Percentiles rank a stretch among this genome's conserved stretches.
phyloP scores from a whole-genome alignment of 1,140 invertebrate species.

The Drosophila kepulauana region DNA sequence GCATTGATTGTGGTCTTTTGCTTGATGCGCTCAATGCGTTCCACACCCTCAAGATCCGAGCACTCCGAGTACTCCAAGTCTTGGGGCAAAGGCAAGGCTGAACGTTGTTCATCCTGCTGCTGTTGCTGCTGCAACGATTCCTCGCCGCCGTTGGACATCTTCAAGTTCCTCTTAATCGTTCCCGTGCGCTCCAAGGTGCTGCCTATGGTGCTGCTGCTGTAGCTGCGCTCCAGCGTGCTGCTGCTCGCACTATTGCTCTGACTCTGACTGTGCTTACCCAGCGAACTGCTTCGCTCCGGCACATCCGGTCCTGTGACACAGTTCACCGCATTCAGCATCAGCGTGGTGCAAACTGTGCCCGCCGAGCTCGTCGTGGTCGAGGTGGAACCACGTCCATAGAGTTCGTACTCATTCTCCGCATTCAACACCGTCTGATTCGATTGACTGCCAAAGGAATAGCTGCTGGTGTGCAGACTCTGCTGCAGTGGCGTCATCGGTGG shows the following conservation, averaged over 20 bases:
- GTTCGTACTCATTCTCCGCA: conserved; percentile 94
- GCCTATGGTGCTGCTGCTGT: conserved; percentile 86
- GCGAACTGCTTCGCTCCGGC: conserved; percentile 91
- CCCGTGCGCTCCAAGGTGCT: conserved; percentile 82
- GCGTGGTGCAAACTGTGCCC: conserved; percentile 93
- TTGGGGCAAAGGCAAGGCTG: conserved; percentile 48
- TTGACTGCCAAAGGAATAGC: conserved; percentile 86
- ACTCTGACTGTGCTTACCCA: conserved; percentile 86
- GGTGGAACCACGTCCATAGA: conserved; percentile 94
- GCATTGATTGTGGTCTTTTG: conserved; percentile 94
- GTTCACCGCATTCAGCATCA: conserved; percentile 85
- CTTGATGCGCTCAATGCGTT: conserved; percentile 93
- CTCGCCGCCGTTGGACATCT: conserved; percentile 36
- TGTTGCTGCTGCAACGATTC: conserved; percentile 39
- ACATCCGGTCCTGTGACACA: conserved; percentile 87
- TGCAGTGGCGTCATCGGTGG: conserved; percentile 88
- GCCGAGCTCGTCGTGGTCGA: conserved; percentile 95
- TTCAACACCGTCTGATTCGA: conserved; percentile 87
- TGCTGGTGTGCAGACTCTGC: conserved; percentile 86
- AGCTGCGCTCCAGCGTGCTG: conserved; percentile 84
- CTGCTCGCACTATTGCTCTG: conserved; percentile 86
- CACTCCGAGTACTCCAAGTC: conserved; percentile 90
- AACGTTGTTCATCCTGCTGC: conserved; percentile 10
- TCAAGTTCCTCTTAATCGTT: conserved; percentile 86
- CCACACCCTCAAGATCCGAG: conserved; percentile 93